Evolutionary conservation across 2,113 vertebrate species (phyloP), one percentile per base, ranked within the genome.

Genomic region (Pagrus major): DNA sequence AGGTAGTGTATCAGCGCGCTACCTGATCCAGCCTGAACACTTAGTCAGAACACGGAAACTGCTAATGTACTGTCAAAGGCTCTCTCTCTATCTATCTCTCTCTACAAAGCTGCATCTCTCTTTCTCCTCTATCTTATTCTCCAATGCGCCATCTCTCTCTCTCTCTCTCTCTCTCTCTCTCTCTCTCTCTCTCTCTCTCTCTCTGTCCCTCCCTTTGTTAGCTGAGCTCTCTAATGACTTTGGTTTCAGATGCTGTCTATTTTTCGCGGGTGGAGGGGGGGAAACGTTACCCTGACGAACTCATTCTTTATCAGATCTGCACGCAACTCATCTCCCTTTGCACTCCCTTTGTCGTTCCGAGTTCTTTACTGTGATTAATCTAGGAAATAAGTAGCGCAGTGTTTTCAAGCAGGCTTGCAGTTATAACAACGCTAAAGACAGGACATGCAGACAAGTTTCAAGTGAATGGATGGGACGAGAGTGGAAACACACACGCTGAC

Each of bases 241-340:
- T 80, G 86, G 81, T 86, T 88, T 90, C 86, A 84, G 79, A 86
- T 78, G 72, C 71, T 78, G 71, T 83, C 88, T 83, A 85, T 83
- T 88, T 86, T 73, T 31, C 35, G 1, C 41, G 76, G 46, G 41
- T n/a, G 29, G 47, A 9, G 35, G 3, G 2, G 39, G 39, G 31
- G 66, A 63, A 78, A 80, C 66, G 56, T 78, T 86, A 93, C 80
- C 75, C 85, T 37, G 64, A 68, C 66, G 35, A 66, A 64, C 87
- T 67, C 51, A 31, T 61, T 88, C 81, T 82, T 89, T 86, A 91
- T 91, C 91, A 83, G 86, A 90, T 87, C 86, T 76, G 61, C 55
- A 11, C 25, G 35, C 74, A 71, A 49, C 85, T 56, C 75, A 18
- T 83, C 72, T 81, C 41, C 60, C 49, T 60, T 54, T 68, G 39